Evolutionary conservation across 2,113 vertebrate species (phyloP).

Genomic region (Myiopsitta monachus): DNA sequence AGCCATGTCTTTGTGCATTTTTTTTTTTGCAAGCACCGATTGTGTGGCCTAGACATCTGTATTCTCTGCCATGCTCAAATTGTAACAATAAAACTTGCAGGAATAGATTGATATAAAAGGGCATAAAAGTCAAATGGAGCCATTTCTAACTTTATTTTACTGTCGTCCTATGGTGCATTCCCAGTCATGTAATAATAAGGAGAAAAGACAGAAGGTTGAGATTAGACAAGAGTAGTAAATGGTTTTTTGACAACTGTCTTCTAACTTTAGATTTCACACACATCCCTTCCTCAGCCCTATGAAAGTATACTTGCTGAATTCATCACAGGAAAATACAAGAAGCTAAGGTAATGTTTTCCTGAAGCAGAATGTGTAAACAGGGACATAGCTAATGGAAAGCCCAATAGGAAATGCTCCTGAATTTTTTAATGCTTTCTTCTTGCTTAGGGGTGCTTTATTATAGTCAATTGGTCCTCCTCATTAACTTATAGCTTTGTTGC

Average conservation of each 20-base stretch:
- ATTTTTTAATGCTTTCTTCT: constrained; percentile 43
- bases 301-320: background rate
- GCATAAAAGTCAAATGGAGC: constrained; percentile 19
- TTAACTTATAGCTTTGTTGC: constrained; percentile 15
- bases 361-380: constrained; percentile 11
- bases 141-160: constrained; percentile 46
- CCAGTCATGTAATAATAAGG: constrained; percentile 4
- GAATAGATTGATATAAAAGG: background rate
- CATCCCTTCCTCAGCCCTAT: background rate
- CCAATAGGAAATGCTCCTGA: background rate
- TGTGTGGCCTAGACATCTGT: background rate
- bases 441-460: constrained; percentile 49
- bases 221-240: constrained; percentile 41
- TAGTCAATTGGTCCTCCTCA: constrained; percentile 27
- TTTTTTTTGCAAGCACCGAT: background rate
- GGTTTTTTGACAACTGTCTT: constrained; percentile 49
- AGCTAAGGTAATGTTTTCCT: constrained; percentile 23
- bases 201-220: constrained; percentile 25
- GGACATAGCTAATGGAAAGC: background rate
- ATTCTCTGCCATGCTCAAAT: background rate
- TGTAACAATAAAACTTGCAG: background rate
- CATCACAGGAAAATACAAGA: background rate
- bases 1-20: background rate
- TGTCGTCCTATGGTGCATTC: constrained; percentile 22
- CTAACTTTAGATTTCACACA: background rate